These are phyloP conservation scores for Clytia hemisphaerica DNA, from an alignment of 30 jellyfish, hydroid and myxozoan genomes.

Conservation along the genomic window DNA sequence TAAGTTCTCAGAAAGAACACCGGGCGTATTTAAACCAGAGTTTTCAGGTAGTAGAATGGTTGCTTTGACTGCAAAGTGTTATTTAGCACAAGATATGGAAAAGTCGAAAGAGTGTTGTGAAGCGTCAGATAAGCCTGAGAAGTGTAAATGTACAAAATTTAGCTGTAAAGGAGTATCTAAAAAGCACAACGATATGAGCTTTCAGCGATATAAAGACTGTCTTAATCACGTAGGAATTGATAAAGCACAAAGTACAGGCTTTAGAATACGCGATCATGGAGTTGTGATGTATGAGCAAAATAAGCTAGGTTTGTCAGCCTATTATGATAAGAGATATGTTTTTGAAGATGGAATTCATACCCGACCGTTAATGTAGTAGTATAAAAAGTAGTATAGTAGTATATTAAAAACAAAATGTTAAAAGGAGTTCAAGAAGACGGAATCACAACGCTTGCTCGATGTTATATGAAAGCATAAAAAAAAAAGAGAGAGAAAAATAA, in stretches of 20 bases:
- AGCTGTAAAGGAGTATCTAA: not conserved
- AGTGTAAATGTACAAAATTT: not conserved
- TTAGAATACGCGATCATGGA: not conserved
- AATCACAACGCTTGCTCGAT: no score
- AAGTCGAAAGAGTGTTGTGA: no score
- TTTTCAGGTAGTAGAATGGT: not conserved
- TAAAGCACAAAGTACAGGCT: not conserved
- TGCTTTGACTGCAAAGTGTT: conserved; percentile 6
- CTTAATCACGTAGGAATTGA: not conserved
- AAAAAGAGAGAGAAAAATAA: no score
- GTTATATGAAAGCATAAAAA: no score
- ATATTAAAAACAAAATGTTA: no score
- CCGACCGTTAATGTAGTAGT: not conserved
- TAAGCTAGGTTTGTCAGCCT: conserved; percentile 13
- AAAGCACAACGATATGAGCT: not conserved
- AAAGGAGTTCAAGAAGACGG: no score
- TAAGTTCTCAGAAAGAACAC: not conserved
- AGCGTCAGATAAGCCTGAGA: no score
- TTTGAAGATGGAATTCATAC: conserved; percentile 3
- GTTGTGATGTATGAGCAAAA: not conserved
- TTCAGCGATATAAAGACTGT: not conserved
- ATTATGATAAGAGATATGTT: conserved; percentile 6
- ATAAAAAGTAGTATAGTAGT: no score
- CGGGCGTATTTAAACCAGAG: not conserved
- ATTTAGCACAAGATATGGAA: not conserved